A percentile compares a stretch with the other conserved stretches of the same genome.
phyloP scores from a whole-genome alignment of 2,113 vertebrate species.

The Holacanthus passer region DNA sequence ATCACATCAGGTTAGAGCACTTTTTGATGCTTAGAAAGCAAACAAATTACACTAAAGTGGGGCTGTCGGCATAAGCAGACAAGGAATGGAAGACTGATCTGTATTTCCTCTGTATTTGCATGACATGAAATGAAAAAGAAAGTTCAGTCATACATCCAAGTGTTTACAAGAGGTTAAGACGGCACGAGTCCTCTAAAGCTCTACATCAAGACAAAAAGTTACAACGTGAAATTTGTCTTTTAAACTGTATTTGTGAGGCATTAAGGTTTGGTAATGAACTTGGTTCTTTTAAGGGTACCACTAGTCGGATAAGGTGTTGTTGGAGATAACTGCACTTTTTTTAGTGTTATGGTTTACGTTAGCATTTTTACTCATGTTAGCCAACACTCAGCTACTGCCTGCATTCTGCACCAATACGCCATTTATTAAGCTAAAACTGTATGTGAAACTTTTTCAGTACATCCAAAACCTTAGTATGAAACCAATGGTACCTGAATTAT shows the following conservation, averaged over 20 bases:
- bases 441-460: no score
- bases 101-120: conserved; percentile 76
- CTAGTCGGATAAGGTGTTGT: no score
- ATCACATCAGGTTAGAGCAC: conserved; percentile 34
- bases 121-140: background rate
- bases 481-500: no score
- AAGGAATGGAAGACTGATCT: conserved; percentile 82
- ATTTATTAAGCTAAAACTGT: no score
- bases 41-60: conserved; percentile 51
- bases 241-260: background rate
- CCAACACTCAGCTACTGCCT: no score
- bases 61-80: conserved; percentile 75
- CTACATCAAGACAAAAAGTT: background rate
- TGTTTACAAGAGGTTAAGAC: background rate
- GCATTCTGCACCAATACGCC: no score
- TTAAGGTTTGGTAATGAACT: no score
- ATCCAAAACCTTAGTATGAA: no score
- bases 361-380: no score
- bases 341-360: no score
- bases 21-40: conserved; percentile 29
- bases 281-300: no score
- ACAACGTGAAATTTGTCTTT: background rate
- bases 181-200: background rate
- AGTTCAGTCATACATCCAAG: background rate
- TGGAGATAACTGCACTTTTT: no score